A percentile compares a stretch with the other conserved stretches of the same genome.
phyloP scores from a whole-genome alignment of 2,888 invertebrate species.

The Lasius platythorax region DNA sequence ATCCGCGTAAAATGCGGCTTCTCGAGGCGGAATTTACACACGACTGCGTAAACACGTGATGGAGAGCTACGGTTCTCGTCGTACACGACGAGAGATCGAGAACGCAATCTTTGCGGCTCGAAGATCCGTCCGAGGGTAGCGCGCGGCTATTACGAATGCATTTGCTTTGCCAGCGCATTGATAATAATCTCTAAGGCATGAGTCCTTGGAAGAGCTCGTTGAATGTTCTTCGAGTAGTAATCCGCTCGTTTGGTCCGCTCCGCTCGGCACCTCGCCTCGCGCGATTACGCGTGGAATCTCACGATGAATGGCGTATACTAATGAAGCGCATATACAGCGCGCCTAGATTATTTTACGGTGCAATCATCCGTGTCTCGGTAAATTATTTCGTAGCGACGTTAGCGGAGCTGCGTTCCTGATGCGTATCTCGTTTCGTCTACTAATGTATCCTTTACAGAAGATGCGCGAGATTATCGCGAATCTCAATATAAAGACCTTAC shows the following conservation, averaged over 20 bases:
- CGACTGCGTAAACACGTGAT: not conserved
- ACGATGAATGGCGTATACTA: constrained; percentile 39
- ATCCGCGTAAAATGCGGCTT: constrained; percentile 5
- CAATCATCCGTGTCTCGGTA: constrained; percentile 5
- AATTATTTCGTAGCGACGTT: constrained; percentile 14
- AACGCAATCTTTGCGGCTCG: constrained; percentile 14
- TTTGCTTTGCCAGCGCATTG: constrained; percentile 43
- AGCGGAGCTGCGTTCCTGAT: not conserved
- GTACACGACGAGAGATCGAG: constrained; percentile 8
- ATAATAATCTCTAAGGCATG: constrained; percentile 36
- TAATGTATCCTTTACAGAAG: not conserved
- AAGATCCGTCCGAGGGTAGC: constrained; percentile 9
- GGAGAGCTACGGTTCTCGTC: not conserved
- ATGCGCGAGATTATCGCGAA: not conserved
- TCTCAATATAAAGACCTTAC: constrained; percentile 7
- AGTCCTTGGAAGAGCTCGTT: constrained; percentile 28
- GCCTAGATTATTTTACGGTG: constrained; percentile 22
- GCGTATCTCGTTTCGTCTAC: not conserved
- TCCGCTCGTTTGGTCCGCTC: constrained; percentile 13
- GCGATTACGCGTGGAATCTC: constrained; percentile 21
- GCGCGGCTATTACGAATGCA: constrained; percentile 41
- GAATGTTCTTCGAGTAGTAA: constrained; percentile 17
- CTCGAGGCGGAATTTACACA: constrained; percentile 15
- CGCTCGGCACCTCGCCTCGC: constrained; percentile 2
- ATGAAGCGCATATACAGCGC: constrained; percentile 34